Percentiles rank a stretch among this genome's conserved stretches.
Conservation (phyloP, 2,888 invertebrate species). For the Congeria kusceri region DNA sequence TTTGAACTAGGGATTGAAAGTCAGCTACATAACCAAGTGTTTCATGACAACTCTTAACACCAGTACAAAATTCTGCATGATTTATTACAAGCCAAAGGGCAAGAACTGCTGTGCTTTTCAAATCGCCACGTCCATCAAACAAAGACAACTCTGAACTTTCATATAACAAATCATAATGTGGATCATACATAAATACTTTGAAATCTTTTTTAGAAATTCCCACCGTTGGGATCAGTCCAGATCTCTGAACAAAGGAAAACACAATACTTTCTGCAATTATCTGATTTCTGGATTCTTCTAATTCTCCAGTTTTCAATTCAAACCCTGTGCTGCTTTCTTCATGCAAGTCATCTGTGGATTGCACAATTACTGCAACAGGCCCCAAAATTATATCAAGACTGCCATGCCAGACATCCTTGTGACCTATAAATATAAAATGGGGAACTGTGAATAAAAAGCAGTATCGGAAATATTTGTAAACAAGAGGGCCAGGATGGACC, state of each 20-base stretch:
- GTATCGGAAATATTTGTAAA: too few species aligned
- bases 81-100: slow-evolving; percentile 23
- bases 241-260: not conserved
- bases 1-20: slow-evolving; percentile 4
- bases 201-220: slow-evolving; percentile 6
- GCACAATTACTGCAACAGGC: slow-evolving; percentile 5
- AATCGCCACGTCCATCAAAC: not conserved
- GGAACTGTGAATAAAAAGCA: too few species aligned
- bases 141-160: slow-evolving; percentile 13
- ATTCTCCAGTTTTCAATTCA: slow-evolving; percentile 4
- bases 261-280: slow-evolving; percentile 18
- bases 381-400: slow-evolving; percentile 16
- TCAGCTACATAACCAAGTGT: slow-evolving; percentile 7
- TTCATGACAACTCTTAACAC: slow-evolving; percentile 11
- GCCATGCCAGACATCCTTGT: slow-evolving; percentile 21
- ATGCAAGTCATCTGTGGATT: too few species aligned
- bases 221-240: slow-evolving; percentile 6
- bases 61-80: slow-evolving; percentile 21
- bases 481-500: too few species aligned
- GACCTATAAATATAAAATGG: slow-evolving; percentile 5
- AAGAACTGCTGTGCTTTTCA: slow-evolving; percentile 12
- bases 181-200: slow-evolving; percentile 25
- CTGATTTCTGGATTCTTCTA: slow-evolving; percentile 8
- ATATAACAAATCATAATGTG: slow-evolving; percentile 16
- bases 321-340: not conserved